A percentile compares a stretch with the other conserved stretches of the same genome.
phyloP scores from a whole-genome alignment of 2,888 invertebrate genomes.

The Caenorhabditis angaria region DNA sequence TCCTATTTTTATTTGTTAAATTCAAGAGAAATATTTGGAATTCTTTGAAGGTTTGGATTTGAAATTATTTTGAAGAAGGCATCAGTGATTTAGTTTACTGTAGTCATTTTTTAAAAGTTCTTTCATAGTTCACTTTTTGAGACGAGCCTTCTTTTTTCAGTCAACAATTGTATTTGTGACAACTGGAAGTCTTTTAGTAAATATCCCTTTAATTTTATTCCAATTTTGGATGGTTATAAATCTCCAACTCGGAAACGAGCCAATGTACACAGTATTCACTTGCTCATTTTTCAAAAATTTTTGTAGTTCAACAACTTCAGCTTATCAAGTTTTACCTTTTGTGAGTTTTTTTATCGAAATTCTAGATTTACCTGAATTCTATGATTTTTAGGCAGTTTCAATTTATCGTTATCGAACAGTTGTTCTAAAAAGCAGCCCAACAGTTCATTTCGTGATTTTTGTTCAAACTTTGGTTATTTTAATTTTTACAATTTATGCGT shows the following conservation, averaged over 20 bases:
- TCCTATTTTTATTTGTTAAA: slow-evolving; percentile 29
- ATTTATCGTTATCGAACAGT: slow-evolving; percentile 39
- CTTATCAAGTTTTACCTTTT: slow-evolving; percentile 36
- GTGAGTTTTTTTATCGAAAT: slow-evolving; percentile 13
- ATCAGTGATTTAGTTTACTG: not conserved
- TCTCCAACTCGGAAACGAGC: slow-evolving; percentile 24
- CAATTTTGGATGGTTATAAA: slow-evolving; percentile 42
- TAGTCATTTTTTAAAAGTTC: slow-evolving; percentile 2
- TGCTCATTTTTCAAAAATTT: slow-evolving; percentile 37
- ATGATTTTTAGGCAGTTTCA: slow-evolving; percentile 31
- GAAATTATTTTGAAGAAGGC: not conserved
- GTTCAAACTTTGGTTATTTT: slow-evolving; percentile 17
- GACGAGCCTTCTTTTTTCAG: slow-evolving; percentile 10
- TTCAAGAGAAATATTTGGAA: slow-evolving; percentile 24
- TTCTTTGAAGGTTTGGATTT: slow-evolving; percentile 24
- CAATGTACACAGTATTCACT: slow-evolving; percentile 21
- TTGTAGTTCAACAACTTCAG: slow-evolving; percentile 34
- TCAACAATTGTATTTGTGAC: slow-evolving; percentile 40
- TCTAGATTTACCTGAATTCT: not conserved
- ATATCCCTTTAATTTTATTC: slow-evolving; percentile 27
- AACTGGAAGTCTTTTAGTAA: slow-evolving; percentile 28
- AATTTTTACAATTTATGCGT: slow-evolving; percentile 31
- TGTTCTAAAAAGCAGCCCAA: slow-evolving; percentile 29
- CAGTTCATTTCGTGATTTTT: slow-evolving; percentile 19
- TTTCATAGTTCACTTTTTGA: not conserved